Base-by-base conservation (phyloP, 2,113 vertebrate genomes). In the Perca fluviatilis region DNA sequence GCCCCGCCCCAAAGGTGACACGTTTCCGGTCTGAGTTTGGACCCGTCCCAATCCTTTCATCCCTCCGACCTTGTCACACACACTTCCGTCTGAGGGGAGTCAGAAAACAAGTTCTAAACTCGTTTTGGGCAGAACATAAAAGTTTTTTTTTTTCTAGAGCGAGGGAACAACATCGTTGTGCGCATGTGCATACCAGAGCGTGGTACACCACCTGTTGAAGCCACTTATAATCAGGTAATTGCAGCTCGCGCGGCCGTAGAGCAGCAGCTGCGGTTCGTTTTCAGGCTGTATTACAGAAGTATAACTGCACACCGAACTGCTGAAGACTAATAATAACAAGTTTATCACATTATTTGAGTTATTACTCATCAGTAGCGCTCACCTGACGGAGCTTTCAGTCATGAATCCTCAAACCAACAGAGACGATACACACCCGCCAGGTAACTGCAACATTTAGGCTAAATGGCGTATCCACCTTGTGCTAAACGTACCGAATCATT, bases 201-300 rank as follows among this genome's bases (percentile, higher is more conserved):
- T 0, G 46, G 33, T 53, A 18, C 93, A 27, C 1, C 27, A 94
- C 90, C 91, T 88, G 90, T 79, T 53, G 84, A 14, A 3, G 64
- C 71, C 64, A 86, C 89, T 87, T 93, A 94, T 92, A 92, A 94
- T 94, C 90, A 94, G 85, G 91, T 92, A 91, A 93, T 90, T 93
- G 89, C 88, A 2, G 80, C 46, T 8, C 12, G 25, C 10, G 6
- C n/a, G 15, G 62, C 12, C 0, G 50, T 1, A 7, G 21, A 0
- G 73, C 21, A 1, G 71, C 74, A 76, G 43, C 13, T 46, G 86
- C 2, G 68, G 11, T 10, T 71, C 4, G 40, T 63, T 57, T 11
- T 40, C 83, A 53, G 49, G 61, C 82, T 40, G 88, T 92, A 91
- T 93, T 92, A 94, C 93, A 57, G 80, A 74, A 91, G 88, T 90